These are phyloP conservation scores for Drosophila setosimentum DNA, from an alignment of 2,888 invertebrate species.

Conservation along the genomic window DNA sequence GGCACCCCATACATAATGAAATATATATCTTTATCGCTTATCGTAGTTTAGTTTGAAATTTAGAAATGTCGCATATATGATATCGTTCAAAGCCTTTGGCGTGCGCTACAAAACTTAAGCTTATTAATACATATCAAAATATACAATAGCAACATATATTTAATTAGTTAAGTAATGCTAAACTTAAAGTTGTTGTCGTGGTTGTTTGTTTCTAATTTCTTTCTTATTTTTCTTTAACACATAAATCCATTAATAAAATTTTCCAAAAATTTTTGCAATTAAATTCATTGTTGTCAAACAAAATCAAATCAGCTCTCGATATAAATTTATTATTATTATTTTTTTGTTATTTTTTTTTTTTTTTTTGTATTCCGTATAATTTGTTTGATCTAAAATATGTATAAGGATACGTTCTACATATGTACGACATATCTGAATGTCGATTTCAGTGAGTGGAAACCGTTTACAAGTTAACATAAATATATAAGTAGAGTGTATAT, in stretches of 20 bases:
- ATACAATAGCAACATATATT: slow-evolving; percentile 36
- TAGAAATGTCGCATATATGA: slow-evolving; percentile 22
- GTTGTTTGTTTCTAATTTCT: slow-evolving; percentile 7
- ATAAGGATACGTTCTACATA: slow-evolving; percentile 2
- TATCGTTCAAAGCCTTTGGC: slow-evolving; percentile 49
- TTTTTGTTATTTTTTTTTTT: not conserved
- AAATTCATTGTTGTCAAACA: slow-evolving; percentile 28
- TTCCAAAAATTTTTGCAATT: slow-evolving; percentile 3
- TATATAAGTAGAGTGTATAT: slow-evolving; percentile 26
- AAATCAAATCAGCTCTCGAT: slow-evolving; percentile 16
- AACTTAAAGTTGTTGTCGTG: slow-evolving; percentile 66
- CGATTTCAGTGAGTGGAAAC: slow-evolving; percentile 40
- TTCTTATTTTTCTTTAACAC: slow-evolving; percentile 7
- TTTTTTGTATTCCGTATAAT: not conserved
- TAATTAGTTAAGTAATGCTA: slow-evolving; percentile 41
- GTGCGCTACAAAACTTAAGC: slow-evolving; percentile 53
- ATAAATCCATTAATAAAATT: slow-evolving; percentile 17
- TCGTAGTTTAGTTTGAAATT: slow-evolving; percentile 16
- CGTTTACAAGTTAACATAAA: slow-evolving; percentile 41
- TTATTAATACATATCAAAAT: slow-evolving; percentile 30
- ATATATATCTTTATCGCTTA: slow-evolving; percentile 39
- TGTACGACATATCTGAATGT: slow-evolving; percentile 7
- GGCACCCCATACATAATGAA: slow-evolving; percentile 40
- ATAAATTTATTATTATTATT: not conserved
- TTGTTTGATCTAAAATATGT: not conserved